Base-by-base conservation (phyloP, 2,113 vertebrate species). In the Myotis davidii region DNA sequence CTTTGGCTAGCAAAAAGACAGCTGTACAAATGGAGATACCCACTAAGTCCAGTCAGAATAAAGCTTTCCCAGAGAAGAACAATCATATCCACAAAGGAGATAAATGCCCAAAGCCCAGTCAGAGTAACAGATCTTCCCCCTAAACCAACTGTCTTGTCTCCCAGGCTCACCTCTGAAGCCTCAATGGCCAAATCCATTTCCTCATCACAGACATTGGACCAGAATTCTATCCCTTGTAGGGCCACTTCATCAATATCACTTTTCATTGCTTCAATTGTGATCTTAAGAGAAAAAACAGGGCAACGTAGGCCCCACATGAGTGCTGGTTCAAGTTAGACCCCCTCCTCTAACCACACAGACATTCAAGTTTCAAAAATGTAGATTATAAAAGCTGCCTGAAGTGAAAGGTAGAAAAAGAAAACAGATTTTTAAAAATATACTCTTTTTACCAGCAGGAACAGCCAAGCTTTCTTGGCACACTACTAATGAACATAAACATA, bases 141-240 rank as follows among this genome's bases (percentile, higher is more conserved):
- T 1, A 3, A 4, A 42, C 42, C 1, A 0, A n/a, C 27, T 6
- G 0, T 11, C 32, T 29, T 5, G 0, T 11, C 32, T 29, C 48
- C 48, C 11, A n/a, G 45, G 54, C 97, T 98, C 94, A 99, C 99
- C 99, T 99, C 99, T 0, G 99, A 99, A 6, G 99, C 99, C 94
- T 99, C 99, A 34, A 99, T 99, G 94, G 99, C 99, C 97, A 99
- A 96, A 94, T 99, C 99, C 99, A 99, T 99, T 98, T 99, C 99
- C 97, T 99, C 99, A n/a, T 99, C 99, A 4, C 99, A 99, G 12
- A 99, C 99, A 6, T 99, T 99, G 88, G 99, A 99, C 99, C 99
- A 99, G 98, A 99, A 99, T 98, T 99, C 99, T 39, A 99, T 99
- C 11, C 99, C 99, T 97, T 99, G 99, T 2, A 99, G 98, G 82